Percentiles rank a stretch among this genome's conserved stretches.
Conservation (phyloP, 2,113 vertebrate genomes). For the Parus major region DNA sequence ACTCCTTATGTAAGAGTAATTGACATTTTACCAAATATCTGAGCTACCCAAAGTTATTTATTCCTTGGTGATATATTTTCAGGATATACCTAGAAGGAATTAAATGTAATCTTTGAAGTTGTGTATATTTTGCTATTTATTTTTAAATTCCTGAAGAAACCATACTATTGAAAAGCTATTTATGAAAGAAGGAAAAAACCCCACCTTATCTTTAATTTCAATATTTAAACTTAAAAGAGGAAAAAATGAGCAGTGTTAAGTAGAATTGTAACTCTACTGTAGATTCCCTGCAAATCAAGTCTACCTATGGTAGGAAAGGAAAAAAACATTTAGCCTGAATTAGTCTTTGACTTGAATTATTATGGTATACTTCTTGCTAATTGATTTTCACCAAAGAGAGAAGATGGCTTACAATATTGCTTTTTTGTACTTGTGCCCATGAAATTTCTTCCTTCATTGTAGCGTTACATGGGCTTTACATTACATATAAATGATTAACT, state of each 20-base stretch:
- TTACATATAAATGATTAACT: constrained; percentile 1
- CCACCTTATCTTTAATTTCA: constrained; percentile 4
- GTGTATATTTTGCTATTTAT: constrained; percentile 69
- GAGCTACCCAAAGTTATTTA: constrained; percentile 59
- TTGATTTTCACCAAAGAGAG: constrained; percentile 57
- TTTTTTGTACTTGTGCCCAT: constrained; percentile 53
- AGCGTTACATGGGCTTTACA: constrained; percentile 23
- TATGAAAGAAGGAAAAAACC: background rate
- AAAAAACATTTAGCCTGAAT: background rate
- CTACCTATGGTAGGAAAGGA: background rate
- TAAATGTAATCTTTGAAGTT: constrained; percentile 18
- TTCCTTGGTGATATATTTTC: constrained; percentile 30
- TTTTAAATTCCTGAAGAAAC: constrained; percentile 36
- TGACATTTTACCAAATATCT: constrained; percentile 55
- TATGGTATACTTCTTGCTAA: background rate
- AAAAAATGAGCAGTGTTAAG: background rate
- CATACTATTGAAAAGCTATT: constrained; percentile 52
- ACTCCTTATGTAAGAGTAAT: background rate
- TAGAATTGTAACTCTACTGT: background rate
- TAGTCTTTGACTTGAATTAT: constrained; percentile 41
- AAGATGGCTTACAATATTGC: constrained; percentile 14
- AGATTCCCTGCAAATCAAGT: background rate
- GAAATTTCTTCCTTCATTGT: constrained; percentile 21
- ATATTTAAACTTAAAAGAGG: constrained; percentile 37
- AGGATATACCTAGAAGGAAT: constrained; percentile 14